These are phyloP conservation scores for Moxostoma hubbsi DNA, from an alignment of 2,797 vertebrate genomes.

Conservation along the genomic window DNA sequence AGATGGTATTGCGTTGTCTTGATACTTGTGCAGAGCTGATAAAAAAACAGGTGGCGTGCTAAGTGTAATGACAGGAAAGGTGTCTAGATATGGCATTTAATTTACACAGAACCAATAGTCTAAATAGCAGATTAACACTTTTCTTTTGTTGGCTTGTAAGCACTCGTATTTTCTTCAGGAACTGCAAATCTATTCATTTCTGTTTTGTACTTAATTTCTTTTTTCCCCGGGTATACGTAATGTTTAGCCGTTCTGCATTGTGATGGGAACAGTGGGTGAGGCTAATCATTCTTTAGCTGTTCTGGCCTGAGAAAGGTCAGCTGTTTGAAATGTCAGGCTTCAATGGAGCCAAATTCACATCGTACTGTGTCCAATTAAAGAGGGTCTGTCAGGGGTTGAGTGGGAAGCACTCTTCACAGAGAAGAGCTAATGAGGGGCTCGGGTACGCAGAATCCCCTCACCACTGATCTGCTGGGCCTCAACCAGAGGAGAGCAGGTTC, in stretches of 20 bases:
- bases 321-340: slow-evolving; percentile 99
- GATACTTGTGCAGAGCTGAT: not conserved
- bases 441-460: slow-evolving; percentile 67
- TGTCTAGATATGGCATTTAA: too few species aligned
- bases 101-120: too few species aligned
- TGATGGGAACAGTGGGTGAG: slow-evolving; percentile 45
- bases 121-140: too few species aligned
- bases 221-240: slow-evolving; percentile 65
- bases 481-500: slow-evolving; percentile 6
- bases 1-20: not conserved
- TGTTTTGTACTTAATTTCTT: too few species aligned
- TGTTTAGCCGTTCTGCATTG: slow-evolving; percentile 43
- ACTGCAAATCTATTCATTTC: not conserved
- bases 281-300: slow-evolving; percentile 98
- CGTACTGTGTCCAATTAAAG: slow-evolving; percentile 97
- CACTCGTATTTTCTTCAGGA: not conserved
- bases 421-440: slow-evolving; percentile 74
- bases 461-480: slow-evolving; percentile 49
- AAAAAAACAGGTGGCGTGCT: not conserved
- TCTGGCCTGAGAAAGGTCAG: slow-evolving; percentile 96
- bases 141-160: not conserved
- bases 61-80: too few species aligned
- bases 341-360: slow-evolving; percentile 89
- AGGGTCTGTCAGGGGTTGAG: slow-evolving; percentile 81
- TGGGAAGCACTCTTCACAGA: slow-evolving; percentile 75